These are phyloP conservation scores for Trichonephila inaurata DNA, from an alignment of 1,140 invertebrate species.

Conservation along the genomic window DNA sequence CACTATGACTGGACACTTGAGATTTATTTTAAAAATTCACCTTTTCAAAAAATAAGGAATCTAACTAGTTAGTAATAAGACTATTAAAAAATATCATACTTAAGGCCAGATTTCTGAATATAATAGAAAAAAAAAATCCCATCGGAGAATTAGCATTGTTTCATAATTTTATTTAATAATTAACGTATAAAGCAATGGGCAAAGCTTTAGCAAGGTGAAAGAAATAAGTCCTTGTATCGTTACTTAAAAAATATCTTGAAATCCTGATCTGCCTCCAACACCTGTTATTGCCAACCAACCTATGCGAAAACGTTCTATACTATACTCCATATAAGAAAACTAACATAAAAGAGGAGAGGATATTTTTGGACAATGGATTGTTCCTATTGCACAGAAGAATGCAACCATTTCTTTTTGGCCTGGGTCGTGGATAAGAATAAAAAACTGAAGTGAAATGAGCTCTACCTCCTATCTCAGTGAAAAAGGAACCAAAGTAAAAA, in stretches of 20 bases:
- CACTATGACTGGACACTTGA: no score
- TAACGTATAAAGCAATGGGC: no score
- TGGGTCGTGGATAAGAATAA: background rate
- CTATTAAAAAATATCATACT: no score
- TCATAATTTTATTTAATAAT: no score
- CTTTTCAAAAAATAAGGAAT: no score
- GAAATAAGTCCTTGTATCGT: background rate
- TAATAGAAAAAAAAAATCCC: no score
- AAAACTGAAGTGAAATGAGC: slow-evolving; percentile 44
- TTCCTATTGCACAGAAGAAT: slow-evolving; percentile 41
- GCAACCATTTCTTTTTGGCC: slow-evolving; percentile 38
- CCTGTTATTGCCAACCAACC: slow-evolving; percentile 14
- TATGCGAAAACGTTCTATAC: background rate
- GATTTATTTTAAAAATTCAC: no score
- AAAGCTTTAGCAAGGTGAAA: no score
- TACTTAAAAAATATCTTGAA: background rate
- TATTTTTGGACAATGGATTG: slow-evolving; percentile 50
- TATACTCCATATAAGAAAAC: background rate
- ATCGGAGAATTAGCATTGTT: no score
- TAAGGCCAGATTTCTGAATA: no score
- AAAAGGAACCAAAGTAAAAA: slow-evolving; percentile 2
- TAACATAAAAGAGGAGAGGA: background rate
- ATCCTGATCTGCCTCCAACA: background rate
- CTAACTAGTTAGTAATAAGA: no score
- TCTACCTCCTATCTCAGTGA: slow-evolving; percentile 33